Percentiles rank a stretch among this genome's conserved stretches.
Evolutionary conservation across 2,797 vertebrate genomes (phyloP).

Genomic region (Pagetopsis macropterus): DNA sequence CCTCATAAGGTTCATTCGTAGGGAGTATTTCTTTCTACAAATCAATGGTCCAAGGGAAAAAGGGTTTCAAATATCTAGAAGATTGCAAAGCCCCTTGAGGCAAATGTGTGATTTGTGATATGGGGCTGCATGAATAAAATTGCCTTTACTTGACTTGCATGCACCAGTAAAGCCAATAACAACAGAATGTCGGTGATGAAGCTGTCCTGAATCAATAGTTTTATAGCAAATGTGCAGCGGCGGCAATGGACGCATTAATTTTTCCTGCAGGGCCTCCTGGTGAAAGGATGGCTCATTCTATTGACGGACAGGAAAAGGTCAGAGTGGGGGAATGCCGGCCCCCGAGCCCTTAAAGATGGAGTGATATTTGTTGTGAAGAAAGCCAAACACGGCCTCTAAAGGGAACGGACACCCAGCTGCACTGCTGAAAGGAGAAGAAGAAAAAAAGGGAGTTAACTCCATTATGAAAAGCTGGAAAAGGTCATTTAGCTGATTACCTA

Average conservation of each 20-base stretch:
- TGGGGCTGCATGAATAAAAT: conserved; percentile 1
- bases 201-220: conserved; percentile 24
- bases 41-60: not conserved
- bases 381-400: conserved; percentile 69
- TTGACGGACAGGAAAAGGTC: conserved; percentile 73
- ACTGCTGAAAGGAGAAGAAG: conserved; percentile 47
- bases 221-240: conserved; percentile 39
- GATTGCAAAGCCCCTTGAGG: not conserved
- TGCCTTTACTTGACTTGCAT: not conserved
- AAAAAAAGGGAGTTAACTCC: conserved; percentile 24
- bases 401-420: conserved; percentile 49
- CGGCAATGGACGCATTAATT: conserved; percentile 53
- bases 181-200: conserved; percentile 8
- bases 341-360: conserved; percentile 55
- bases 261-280: conserved; percentile 33
- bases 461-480: conserved; percentile 35
- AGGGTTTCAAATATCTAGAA: not conserved
- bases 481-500: conserved; percentile 55
- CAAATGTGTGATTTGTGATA: not conserved
- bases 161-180: conserved; percentile 19
- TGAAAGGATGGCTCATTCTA: conserved; percentile 62
- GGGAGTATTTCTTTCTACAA: not conserved
- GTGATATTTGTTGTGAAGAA: conserved; percentile 66
- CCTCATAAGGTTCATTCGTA: not conserved
- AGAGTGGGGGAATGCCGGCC: conserved; percentile 53